phyloP scores from a whole-genome alignment of 2,888 invertebrate species.

The Drosophila meridionalis region DNA sequence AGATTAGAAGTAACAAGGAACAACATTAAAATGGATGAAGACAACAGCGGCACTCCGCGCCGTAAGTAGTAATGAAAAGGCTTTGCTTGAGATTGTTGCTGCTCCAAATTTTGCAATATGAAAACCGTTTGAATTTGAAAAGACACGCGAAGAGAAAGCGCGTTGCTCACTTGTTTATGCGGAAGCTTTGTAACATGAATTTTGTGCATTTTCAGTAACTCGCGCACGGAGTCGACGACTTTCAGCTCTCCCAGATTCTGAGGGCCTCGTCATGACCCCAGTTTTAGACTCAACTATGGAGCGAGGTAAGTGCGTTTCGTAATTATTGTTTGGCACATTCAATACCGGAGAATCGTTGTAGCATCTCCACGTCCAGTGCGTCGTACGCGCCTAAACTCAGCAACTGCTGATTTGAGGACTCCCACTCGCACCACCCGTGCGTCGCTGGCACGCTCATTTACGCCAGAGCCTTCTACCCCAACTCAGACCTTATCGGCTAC shows the following conservation, averaged over 20 bases:
- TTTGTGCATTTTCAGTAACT: slow-evolving; percentile 41
- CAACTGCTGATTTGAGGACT: slow-evolving; percentile 59
- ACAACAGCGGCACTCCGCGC: slow-evolving; percentile 41
- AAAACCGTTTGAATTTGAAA: slow-evolving; percentile 61
- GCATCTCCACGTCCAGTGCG: slow-evolving; percentile 68
- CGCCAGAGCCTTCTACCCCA: slow-evolving; percentile 51
- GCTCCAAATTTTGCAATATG: neutral
- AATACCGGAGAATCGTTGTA: neutral
- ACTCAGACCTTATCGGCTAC: slow-evolving; percentile 26
- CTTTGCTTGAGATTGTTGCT: neutral
- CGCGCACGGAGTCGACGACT: slow-evolving; percentile 62
- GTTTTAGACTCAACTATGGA: slow-evolving; percentile 48
- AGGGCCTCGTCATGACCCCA: slow-evolving; percentile 56
- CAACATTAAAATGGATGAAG: slow-evolving; percentile 37
- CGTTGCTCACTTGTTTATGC: neutral
- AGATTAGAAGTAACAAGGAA: neutral
- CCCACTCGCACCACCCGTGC: slow-evolving; percentile 66
- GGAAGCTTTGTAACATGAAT: neutral
- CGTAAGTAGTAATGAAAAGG: slow-evolving; percentile 32
- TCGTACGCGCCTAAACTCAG: slow-evolving; percentile 62
- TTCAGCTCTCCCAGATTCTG: slow-evolving; percentile 50
- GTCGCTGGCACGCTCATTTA: slow-evolving; percentile 51
- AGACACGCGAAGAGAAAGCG: slow-evolving; percentile 17
- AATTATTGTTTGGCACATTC: neutral
- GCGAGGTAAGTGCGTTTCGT: slow-evolving; percentile 41